phyloP scores from a whole-genome alignment of 1,140 invertebrate genomes.

The Choristoneura fumiferana region DNA sequence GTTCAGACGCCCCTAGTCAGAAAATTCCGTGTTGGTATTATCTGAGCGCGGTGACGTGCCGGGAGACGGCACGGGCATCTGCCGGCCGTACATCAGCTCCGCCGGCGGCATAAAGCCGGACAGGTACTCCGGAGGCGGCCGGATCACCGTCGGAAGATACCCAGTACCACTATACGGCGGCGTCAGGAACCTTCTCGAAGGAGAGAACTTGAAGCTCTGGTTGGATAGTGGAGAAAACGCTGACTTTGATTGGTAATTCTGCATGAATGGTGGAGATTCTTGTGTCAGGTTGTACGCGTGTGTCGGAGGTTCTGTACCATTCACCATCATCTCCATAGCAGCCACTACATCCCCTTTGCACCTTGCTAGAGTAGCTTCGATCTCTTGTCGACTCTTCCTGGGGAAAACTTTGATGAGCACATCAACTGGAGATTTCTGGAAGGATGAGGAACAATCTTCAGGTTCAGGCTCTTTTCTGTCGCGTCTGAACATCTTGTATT shows the following conservation, averaged over 20 bases:
- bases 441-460: constrained; percentile 38
- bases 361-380: constrained; percentile 88
- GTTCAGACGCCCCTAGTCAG: constrained; percentile 63
- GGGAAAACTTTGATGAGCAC: constrained; percentile 87
- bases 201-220: constrained; percentile 78
- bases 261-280: constrained; percentile 65
- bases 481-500: constrained; percentile 58
- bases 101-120: constrained; percentile 69
- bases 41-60: constrained; percentile 74
- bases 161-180: constrained; percentile 89
- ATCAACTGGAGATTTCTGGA: constrained; percentile 73
- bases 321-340: constrained; percentile 93
- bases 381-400: constrained; percentile 87
- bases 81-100: constrained; percentile 70
- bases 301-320: constrained; percentile 76
- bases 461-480: constrained; percentile 40
- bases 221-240: constrained; percentile 86
- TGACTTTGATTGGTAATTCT: constrained; percentile 77
- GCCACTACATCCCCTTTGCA: constrained; percentile 92
- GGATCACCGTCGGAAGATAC: constrained; percentile 87
- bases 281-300: constrained; percentile 53
- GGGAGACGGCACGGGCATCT: constrained; percentile 66
- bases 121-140: constrained; percentile 79
- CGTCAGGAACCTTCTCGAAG: constrained; percentile 84
- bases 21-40: constrained; percentile 74